phyloP scores from a whole-genome alignment of 1,140 invertebrate species.

The Heliconius hermathena region DNA sequence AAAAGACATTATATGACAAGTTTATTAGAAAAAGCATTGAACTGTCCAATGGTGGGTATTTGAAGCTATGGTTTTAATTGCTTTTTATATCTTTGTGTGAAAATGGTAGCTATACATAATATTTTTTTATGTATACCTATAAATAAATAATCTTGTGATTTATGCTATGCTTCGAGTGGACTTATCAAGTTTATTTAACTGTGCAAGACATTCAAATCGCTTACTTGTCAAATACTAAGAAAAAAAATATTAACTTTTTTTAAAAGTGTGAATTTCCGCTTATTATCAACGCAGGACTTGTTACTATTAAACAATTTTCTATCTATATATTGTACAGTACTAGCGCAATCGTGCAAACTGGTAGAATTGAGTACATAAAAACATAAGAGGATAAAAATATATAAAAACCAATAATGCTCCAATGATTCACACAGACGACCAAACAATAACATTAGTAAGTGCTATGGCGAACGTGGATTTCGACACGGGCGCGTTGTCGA shows the following conservation, averaged over 20 bases:
- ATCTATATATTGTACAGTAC: neutral
- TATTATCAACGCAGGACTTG: too few relatives aligned
- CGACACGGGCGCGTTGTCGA: slow-evolving; percentile 23
- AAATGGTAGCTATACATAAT: slow-evolving; percentile 3
- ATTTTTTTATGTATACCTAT: neutral
- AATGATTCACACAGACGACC: slow-evolving; percentile 9
- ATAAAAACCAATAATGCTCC: slow-evolving; percentile 4
- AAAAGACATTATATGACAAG: slow-evolving; percentile 19
- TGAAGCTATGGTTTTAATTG: slow-evolving; percentile 20
- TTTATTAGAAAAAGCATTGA: slow-evolving; percentile 24
- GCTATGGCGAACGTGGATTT: slow-evolving; percentile 22
- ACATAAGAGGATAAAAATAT: neutral
- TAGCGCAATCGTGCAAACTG: neutral
- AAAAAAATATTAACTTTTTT: too few relatives aligned
- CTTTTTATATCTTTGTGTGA: slow-evolving; percentile 27
- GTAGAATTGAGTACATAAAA: neutral
- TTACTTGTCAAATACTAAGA: neutral
- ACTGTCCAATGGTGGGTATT: slow-evolving; percentile 24
- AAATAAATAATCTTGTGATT: neutral
- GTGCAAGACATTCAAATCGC: neutral
- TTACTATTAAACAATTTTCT: too few relatives aligned
- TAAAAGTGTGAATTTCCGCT: too few relatives aligned
- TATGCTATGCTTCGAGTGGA: neutral
- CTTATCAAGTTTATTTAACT: neutral
- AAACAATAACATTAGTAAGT: slow-evolving; percentile 15